phyloP scores from a whole-genome alignment of 2,888 invertebrate genomes.

The Tiliacea citrago region DNA sequence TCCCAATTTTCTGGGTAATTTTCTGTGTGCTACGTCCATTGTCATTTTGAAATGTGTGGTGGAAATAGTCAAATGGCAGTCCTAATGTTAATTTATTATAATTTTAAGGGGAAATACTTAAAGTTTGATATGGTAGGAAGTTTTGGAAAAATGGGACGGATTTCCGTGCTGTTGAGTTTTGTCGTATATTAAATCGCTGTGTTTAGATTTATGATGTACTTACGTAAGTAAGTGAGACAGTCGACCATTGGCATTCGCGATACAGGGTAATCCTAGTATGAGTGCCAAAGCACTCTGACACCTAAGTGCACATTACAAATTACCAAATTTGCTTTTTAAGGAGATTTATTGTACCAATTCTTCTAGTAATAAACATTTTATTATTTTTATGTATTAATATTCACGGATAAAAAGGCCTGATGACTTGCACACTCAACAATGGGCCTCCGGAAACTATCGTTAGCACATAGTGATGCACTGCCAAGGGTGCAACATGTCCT shows the following conservation, averaged over 20 bases:
- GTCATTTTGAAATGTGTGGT: constrained; percentile 81
- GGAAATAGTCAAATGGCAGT: constrained; percentile 77
- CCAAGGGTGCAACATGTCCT: too few species aligned
- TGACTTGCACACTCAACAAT: too few species aligned
- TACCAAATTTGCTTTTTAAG: too few species aligned
- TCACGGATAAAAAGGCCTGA: too few species aligned
- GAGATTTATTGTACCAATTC: too few species aligned
- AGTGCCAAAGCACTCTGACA: too few species aligned
- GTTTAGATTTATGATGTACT: constrained; percentile 32
- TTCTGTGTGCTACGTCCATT: constrained; percentile 75
- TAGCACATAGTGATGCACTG: too few species aligned
- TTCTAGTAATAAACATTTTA: too few species aligned
- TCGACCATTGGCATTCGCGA: not conserved
- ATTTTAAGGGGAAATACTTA: constrained; percentile 68
- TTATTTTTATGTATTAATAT: too few species aligned
- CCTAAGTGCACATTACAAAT: too few species aligned
- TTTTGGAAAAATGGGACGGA: constrained; percentile 51
- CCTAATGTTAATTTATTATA: constrained; percentile 77
- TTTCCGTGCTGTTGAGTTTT: constrained; percentile 31
- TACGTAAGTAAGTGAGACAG: not conserved
- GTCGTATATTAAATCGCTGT: constrained; percentile 2
- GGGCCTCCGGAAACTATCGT: too few species aligned
- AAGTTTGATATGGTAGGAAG: constrained; percentile 58
- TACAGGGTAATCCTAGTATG: too few species aligned
- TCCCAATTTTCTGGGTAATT: constrained; percentile 79